Evolutionary conservation across 1,140 invertebrate genomes (phyloP).

Genomic region (Rhopalosiphum padi): DNA sequence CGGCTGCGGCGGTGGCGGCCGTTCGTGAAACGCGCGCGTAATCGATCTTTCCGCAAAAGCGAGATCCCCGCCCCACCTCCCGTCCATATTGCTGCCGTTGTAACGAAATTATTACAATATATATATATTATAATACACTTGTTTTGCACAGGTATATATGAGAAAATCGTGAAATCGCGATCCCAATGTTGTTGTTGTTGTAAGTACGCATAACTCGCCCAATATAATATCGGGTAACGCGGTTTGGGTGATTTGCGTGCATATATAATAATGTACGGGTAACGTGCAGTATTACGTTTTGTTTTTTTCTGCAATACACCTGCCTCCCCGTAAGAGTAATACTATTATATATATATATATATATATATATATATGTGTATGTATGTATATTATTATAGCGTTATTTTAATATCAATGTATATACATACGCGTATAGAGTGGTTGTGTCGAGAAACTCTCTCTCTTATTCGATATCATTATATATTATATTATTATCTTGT

Average conservation of each 20-base stretch:
- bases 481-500: slow-evolving; percentile 2
- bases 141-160: neutral
- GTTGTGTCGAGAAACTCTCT: slow-evolving; percentile 23
- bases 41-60: neutral
- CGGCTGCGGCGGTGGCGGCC: too few species aligned
- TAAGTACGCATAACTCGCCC: neutral
- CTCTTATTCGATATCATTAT: neutral
- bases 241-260: neutral
- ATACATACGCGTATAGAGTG: neutral
- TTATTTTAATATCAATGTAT: neutral
- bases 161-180: neutral
- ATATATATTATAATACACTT: neutral
- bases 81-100: neutral
- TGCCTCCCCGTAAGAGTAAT: neutral
- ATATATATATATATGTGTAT: neutral
- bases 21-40: neutral
- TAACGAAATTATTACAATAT: neutral
- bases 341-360: neutral
- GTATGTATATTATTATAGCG: neutral
- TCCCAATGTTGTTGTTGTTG: neutral
- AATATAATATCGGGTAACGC: neutral
- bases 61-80: neutral
- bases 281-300: neutral
- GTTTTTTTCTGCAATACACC: neutral
- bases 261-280: neutral